phyloP scores from a whole-genome alignment of 1,140 invertebrate genomes.

The Brachionus sp. region DNA sequence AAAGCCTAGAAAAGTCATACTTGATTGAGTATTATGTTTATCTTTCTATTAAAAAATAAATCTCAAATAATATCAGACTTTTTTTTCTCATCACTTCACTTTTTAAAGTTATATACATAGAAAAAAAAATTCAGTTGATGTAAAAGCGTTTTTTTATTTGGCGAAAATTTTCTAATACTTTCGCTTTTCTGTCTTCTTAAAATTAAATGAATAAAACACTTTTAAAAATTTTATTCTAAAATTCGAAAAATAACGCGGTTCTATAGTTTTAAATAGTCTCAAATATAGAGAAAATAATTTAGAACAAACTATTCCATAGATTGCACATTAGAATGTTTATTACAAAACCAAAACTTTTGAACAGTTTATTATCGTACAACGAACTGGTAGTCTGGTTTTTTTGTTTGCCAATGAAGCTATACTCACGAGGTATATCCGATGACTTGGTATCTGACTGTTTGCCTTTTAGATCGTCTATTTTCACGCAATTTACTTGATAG shows the following conservation, averaged over 20 bases:
- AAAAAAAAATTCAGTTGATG: no score
- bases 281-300: background rate
- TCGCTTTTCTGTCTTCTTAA: background rate
- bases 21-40: no score
- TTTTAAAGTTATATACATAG: no score
- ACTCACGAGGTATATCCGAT: background rate
- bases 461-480: background rate
- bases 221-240: slow-evolving; percentile 3
- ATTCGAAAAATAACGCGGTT: background rate
- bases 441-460: background rate
- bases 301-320: slow-evolving; percentile 34
- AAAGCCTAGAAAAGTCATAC: no score
- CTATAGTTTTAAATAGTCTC: background rate
- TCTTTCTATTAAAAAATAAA: no score
- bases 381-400: background rate
- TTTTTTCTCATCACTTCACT: no score
- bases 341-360: slow-evolving; percentile 19
- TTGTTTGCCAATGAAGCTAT: background rate
- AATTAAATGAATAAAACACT: background rate
- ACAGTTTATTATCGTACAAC: background rate
- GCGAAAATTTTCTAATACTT: slow-evolving; percentile 5
- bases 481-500: slow-evolving; percentile 6
- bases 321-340: slow-evolving; percentile 31
- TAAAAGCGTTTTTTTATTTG: background rate
- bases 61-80: no score